Evolutionary conservation across 2,113 vertebrate species (phyloP), one percentile per base, ranked within the genome.

Genomic region (Siniperca chuatsi): DNA sequence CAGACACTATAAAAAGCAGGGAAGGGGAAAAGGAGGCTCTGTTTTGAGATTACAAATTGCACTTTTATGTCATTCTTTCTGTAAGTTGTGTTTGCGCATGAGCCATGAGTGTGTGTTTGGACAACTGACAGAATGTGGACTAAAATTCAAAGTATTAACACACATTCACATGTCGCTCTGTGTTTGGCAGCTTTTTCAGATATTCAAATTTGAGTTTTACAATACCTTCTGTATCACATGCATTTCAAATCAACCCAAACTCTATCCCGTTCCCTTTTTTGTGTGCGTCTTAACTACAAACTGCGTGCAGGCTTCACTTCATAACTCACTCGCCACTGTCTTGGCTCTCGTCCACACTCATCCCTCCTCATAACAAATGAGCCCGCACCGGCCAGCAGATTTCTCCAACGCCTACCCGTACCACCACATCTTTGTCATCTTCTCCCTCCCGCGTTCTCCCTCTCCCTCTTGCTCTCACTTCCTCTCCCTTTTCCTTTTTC

Each of bases 321-420:
- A 87, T 90, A 89, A 83, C 84, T 87, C 89, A 86, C 82, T 81
- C 40, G 76, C 84, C 86, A 62, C 81, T 50, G 88, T 65, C 88
- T 89, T 91, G 86, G 89, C 91, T 79, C 67, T 66, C 6, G n/a
- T 85, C 85, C 92, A 89, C 79, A 2, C 71, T 89, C 89, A 90
- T 92, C 85, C 84, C 74, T 93, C 88, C 83, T 85, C 73, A 75
- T 89, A 91, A 93, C 80, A 87, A 89, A 94, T 78, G 78, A 91
- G 86, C 57, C 80, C 40, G 20, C 75, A 64, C 72, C 6, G 65
- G 75, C 73, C 82, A 86, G 83, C 67, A 75, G 71, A 92, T 91
- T 86, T 82, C 88, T 93, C 86, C 81, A 76, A 69, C 89, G 87
- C 90, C 79, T 70, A 75, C 78, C 35, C 18, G 67, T 46, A 50